Base-by-base conservation (phyloP, 1,140 invertebrate species). In the Goniozus legneri region DNA sequence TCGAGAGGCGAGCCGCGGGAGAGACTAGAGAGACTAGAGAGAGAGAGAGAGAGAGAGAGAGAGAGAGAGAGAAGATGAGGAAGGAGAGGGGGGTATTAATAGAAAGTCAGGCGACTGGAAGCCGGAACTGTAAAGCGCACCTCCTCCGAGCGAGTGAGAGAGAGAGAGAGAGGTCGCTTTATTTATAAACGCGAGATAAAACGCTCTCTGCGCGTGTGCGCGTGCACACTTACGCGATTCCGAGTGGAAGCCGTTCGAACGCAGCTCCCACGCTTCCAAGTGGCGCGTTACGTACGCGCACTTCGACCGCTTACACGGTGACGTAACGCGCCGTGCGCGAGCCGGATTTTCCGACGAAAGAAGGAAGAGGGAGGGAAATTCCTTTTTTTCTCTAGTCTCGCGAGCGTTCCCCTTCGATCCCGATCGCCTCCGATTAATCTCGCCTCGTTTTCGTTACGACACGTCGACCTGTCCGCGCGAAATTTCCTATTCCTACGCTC, bases 81-180 rank as follows among this genome's bases (percentile, higher is more conserved):
- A 7, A 13, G 13, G 32, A 6, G 24, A 27, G 44, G 40, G 54
- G 45, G 56, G 54, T 58, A 58, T 58, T 56, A 57, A 58, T 56
- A 58, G 56, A 47, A 44, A 56, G 47, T 56, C 45, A 35, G 48
- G 50, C 45, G 50, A 42, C 40, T 57, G 56, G 54, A 57, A 58
- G 55, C 56, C 54, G 54, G 54, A 57, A 56, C 54, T 53, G 48
- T 47, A 50, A 33, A 52, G 37, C 47, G 39, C 34, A 46, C 49
- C 43, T 53, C 46, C 47, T 57, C 54, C 52, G 27, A 16, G 41
- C 8, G 15, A 7, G 14, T 6, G 8, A 12, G 18, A 39, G 31
- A 13, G 44, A 27, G 13, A 33, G 31, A 21, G 48, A 44, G 40
- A 51, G 44, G 31, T 35, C n/a, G 20, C 30, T 43, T 52, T 56